These are phyloP conservation scores for Gila robusta DNA, from an alignment of 2,797 vertebrate species.

Conservation along the genomic window DNA sequence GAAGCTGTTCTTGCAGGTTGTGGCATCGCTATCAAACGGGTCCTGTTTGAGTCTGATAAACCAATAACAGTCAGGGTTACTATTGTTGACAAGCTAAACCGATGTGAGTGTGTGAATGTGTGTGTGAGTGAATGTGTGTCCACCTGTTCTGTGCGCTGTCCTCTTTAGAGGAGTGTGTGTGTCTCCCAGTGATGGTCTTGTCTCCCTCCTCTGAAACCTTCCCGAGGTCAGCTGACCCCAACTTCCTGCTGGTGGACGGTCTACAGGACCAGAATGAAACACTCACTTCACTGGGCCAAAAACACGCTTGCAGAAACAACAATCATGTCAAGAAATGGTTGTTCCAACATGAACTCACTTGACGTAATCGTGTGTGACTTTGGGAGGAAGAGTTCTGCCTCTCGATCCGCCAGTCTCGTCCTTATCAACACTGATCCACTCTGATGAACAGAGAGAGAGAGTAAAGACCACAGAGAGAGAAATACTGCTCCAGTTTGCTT, in stretches of 20 bases:
- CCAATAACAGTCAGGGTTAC: neutral
- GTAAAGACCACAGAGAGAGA: too few species aligned
- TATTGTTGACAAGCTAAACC: neutral
- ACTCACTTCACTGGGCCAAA: neutral
- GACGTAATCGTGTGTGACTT: slow-evolving; percentile 84
- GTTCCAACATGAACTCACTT: slow-evolving; percentile 74
- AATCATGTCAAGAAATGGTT: neutral
- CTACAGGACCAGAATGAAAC: slow-evolving; percentile 60
- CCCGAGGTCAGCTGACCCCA: slow-evolving; percentile 74
- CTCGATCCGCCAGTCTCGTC: slow-evolving; percentile 89
- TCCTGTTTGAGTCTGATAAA: slow-evolving; percentile 84
- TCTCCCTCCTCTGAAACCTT: slow-evolving; percentile 89
- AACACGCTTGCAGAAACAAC: neutral
- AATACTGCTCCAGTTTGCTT: too few species aligned
- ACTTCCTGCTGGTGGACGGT: slow-evolving; percentile 74
- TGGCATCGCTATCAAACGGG: slow-evolving; percentile 75
- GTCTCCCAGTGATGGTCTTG: slow-evolving; percentile 73
- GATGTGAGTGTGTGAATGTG: neutral
- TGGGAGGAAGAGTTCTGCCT: slow-evolving; percentile 81
- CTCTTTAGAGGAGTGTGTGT: slow-evolving; percentile 68
- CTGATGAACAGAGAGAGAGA: slow-evolving; percentile 69
- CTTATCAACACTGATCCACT: slow-evolving; percentile 97
- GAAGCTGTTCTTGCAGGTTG: slow-evolving; percentile 91
- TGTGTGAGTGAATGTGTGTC: slow-evolving; percentile 47
- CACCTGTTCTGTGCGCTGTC: slow-evolving; percentile 75